Evolutionary conservation across 2,113 vertebrate genomes (phyloP), one percentile per base, ranked within the genome.

Genomic region (Phoenicopterus ruber): DNA sequence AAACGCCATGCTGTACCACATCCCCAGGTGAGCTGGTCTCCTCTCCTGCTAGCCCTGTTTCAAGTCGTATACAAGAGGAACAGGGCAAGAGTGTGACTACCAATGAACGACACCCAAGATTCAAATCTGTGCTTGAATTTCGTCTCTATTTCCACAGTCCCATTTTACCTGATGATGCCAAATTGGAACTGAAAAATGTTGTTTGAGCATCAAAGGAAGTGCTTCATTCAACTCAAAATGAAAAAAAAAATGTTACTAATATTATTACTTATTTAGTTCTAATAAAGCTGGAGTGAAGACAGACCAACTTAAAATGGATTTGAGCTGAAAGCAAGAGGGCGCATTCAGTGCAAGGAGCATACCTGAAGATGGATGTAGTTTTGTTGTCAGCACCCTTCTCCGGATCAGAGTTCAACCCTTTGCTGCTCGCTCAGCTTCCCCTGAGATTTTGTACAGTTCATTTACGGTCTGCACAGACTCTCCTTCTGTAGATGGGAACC

Each of bases 1-100:
- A 25, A 86, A 55, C 28, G 32, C n/a, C 0, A 0, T 4, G 24
- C 19, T 55, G n/a, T 55, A n/a, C 0, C 0, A 8, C 7, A 7
- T 13, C 31, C 14, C 34, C 52, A 18, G 11, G 6, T 6, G 40
- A 71, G 47, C 20, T 36, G 31, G 13, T 21, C 24, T 65, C 61
- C 34, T 58, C 47, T 84, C 54, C 42, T 85, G 42, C 9, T 38
- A 44, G 24, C 3, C 20, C 47, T 47, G 13, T 17, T 26, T 65
- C 29, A 79, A 74, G 8, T 50, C 21, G 1, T 42, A 8, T 5
- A 50, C 25, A 57, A 65, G 55, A 52, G 14, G 19, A 82, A 65
- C 4, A 7, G 26, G 36, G 26, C 7, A 82, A 73, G 19, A 70
- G 31, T 79, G n/a, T 65, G n/a, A 10, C 46, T 71, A 1, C 31